Conservation (phyloP, 2,888 invertebrate species). For the Tinea semifulvella region DNA sequence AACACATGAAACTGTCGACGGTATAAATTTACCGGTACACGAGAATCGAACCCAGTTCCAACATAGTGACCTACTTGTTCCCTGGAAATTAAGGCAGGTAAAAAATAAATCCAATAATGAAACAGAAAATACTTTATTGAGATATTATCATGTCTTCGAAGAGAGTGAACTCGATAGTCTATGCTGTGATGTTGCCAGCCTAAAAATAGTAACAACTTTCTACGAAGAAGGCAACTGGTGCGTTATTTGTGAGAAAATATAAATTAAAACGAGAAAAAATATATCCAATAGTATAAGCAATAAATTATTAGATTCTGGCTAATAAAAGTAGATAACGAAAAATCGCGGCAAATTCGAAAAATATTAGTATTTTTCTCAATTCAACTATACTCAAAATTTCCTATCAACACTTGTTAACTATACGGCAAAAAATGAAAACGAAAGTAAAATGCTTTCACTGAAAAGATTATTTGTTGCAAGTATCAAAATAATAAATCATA, state of each 20-base stretch:
- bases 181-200: conserved; percentile 59
- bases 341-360: too few species aligned
- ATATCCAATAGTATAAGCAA: too few species aligned
- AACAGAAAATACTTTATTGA: conserved; percentile 69
- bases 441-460: too few species aligned
- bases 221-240: conserved; percentile 99
- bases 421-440: too few species aligned
- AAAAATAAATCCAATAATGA: conserved; percentile 35
- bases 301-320: too few species aligned
- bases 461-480: too few species aligned
- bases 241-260: conserved; percentile 75
- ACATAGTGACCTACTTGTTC: conserved; percentile 91
- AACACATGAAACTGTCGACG: conserved; percentile 29
- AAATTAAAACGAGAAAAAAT: not conserved
- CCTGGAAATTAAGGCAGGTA: conserved; percentile 81
- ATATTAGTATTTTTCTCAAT: too few species aligned
- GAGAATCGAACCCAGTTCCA: conserved; percentile 90
- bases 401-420: too few species aligned
- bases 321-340: too few species aligned
- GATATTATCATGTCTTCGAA: conserved; percentile 95
- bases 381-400: too few species aligned
- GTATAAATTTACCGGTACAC: conserved; percentile 77
- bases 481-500: too few species aligned
- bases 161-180: conserved; percentile 80
- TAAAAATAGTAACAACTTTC: conserved; percentile 73